These are phyloP conservation scores for Hylaeus anthracinus DNA, from an alignment of 1,140 invertebrate genomes.

Conservation along the genomic window DNA sequence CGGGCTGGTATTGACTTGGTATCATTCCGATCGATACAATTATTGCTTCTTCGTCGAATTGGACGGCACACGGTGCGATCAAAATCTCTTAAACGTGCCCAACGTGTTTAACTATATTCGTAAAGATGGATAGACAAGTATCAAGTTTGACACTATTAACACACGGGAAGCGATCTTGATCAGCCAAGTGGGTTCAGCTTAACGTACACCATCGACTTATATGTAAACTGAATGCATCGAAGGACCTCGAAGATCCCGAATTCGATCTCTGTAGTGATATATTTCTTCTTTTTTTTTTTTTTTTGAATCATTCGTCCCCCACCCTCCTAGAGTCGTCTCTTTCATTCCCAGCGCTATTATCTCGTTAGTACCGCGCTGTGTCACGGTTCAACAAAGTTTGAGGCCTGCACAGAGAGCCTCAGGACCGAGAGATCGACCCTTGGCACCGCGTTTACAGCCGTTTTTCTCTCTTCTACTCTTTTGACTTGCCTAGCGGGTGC, in stretches of 20 bases:
- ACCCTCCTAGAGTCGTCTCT: slow-evolving; percentile 7
- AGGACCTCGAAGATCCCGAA: slow-evolving; percentile 9
- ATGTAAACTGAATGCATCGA: slow-evolving; percentile 54
- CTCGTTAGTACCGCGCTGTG: slow-evolving; percentile 44
- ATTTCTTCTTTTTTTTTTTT: slow-evolving; percentile 17
- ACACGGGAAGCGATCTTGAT: background rate
- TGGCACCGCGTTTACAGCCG: background rate
- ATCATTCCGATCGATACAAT: too few relatives aligned
- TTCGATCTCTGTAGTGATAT: slow-evolving; percentile 8
- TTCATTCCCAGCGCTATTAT: slow-evolving; percentile 40
- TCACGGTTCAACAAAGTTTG: slow-evolving; percentile 47
- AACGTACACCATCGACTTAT: slow-evolving; percentile 13
- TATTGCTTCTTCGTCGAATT: background rate
- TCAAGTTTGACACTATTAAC: background rate
- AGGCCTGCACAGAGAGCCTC: slow-evolving; percentile 33
- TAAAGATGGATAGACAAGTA: too few relatives aligned
- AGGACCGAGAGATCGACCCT: slow-evolving; percentile 24
- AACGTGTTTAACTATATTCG: too few relatives aligned
- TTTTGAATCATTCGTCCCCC: background rate
- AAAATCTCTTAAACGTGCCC: too few relatives aligned
- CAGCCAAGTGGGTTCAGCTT: background rate
- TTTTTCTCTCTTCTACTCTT: background rate
- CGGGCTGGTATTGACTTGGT: too few relatives aligned
- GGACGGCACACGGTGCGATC: too few relatives aligned
- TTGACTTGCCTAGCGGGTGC: background rate